Conservation (phyloP, 2,888 invertebrate species). For the Agrypnus murinus region DNA sequence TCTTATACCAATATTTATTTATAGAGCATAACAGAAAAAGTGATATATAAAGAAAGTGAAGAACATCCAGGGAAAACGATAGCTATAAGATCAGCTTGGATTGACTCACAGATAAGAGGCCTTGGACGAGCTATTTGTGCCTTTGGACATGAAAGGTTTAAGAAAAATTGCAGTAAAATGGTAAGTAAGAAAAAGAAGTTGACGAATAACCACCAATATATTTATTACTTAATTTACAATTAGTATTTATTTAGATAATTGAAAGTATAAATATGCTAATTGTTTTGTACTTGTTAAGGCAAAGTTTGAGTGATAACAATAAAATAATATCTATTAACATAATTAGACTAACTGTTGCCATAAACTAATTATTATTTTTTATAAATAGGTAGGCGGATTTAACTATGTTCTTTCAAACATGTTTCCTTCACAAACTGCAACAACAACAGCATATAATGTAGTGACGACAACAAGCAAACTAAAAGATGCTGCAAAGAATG, state of each 20-base stretch:
- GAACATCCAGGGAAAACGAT: slow-evolving; percentile 83
- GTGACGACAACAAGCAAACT: slow-evolving; percentile 73
- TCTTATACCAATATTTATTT: slow-evolving; percentile 59
- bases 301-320: too few relatives aligned
- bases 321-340: not conserved
- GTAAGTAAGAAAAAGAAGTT: too few relatives aligned
- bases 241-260: too few relatives aligned
- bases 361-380: not conserved
- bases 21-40: slow-evolving; percentile 92
- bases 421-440: slow-evolving; percentile 75
- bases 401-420: slow-evolving; percentile 85
- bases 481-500: slow-evolving; percentile 87
- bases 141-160: slow-evolving; percentile 92
- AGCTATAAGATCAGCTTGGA: slow-evolving; percentile 89
- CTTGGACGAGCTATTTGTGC: slow-evolving; percentile 91
- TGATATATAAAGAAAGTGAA: slow-evolving; percentile 84
- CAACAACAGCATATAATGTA: slow-evolving; percentile 53
- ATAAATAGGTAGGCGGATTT: slow-evolving; percentile 81
- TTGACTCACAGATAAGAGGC: slow-evolving; percentile 91
- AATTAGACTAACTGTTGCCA: not conserved
- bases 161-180: slow-evolving; percentile 89
- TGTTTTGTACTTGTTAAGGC: too few relatives aligned
- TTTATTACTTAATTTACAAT: too few relatives aligned
- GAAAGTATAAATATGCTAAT: too few relatives aligned
- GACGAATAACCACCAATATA: too few relatives aligned